Base-by-base conservation (phyloP, 2,797 vertebrate genomes). In the Enteromius anoplus region DNA sequence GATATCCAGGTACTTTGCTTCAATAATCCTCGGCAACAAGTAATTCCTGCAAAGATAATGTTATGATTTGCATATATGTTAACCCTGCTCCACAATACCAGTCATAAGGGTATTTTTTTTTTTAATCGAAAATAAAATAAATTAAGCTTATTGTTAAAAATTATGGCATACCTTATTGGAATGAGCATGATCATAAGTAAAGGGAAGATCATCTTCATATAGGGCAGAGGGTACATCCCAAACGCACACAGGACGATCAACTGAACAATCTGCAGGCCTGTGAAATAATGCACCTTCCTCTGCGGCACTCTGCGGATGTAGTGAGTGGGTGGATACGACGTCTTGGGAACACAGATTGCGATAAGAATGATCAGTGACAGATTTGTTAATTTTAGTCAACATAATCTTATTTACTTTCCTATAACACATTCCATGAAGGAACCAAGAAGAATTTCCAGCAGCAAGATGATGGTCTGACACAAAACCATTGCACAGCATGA, bases 141-240 rank as follows among this genome's bases (percentile, higher is more conserved):
- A 40, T 7, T 40, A 40, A 40, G 7, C 37, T 40, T 40, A 40
- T 40, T 40, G 37, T 40, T 40, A 23, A 82, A 40, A 15, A 15
- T 5, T 53, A 23, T 9, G 0, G 15, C 47, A 0, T 94, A 98
- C 97, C 98, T 97, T 92, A 98, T 89, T 1, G 97, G 97, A 65
- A 98, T 95, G 88, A 98, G 96, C 84, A 95, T 91, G 40, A 98
- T 97, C 97, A 98, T 98, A 86, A 99, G 95, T 76, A 98, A 93
- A 0, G 97, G 97, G 62, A 99, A 98, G 86, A 98, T 95, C 98
- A 99, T 99, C 93, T 98, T 98, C 96, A 98, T 96, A 91, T 98
- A 98, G 80, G 97, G 96, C 84, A 99, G 90, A 0, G 96, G 95
- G 76, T 97, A 97, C 96, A 98, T 97, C 75, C 97, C 97, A 0